A percentile compares a stretch with the other conserved stretches of the same genome.
These are phyloP conservation scores for Channallabes apus DNA, from an alignment of 2,797 vertebrate genomes.

Conservation along the genomic window DNA sequence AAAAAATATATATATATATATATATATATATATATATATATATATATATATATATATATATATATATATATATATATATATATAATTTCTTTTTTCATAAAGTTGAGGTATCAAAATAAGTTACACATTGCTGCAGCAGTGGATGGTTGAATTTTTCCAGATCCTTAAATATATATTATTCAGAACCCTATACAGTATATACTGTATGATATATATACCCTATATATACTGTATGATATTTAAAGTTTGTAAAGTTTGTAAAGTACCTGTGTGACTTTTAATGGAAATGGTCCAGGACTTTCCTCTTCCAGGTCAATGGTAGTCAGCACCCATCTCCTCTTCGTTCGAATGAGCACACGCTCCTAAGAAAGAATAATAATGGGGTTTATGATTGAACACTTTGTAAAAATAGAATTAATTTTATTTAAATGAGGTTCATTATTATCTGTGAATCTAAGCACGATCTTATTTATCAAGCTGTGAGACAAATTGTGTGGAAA, in stretches of 20 bases:
- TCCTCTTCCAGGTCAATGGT: constrained; percentile 79
- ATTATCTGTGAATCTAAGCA: background rate
- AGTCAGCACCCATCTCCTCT: constrained; percentile 84
- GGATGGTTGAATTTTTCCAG: background rate
- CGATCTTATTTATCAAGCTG: background rate
- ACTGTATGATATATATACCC: no score
- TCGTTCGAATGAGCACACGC: constrained; percentile 65
- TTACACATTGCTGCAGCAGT: background rate
- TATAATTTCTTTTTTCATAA: no score
- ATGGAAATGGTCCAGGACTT: constrained; percentile 71
- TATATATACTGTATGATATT: background rate
- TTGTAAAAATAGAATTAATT: background rate
- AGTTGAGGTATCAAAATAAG: background rate
- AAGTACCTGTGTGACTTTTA: constrained; percentile 56
- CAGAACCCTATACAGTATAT: no score
- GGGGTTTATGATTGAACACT: background rate
- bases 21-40: no score
- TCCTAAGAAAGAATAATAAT: constrained; percentile 60
- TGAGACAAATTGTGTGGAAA: background rate
- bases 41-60: no score
- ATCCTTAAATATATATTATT: background rate
- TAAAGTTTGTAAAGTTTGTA: constrained; percentile 43
- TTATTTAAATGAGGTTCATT: background rate
- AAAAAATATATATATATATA: no score
- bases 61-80: no score